These are phyloP conservation scores for Brachionus asplanchnoidis DNA, from an alignment of 1,140 invertebrate genomes.

Conservation along the genomic window DNA sequence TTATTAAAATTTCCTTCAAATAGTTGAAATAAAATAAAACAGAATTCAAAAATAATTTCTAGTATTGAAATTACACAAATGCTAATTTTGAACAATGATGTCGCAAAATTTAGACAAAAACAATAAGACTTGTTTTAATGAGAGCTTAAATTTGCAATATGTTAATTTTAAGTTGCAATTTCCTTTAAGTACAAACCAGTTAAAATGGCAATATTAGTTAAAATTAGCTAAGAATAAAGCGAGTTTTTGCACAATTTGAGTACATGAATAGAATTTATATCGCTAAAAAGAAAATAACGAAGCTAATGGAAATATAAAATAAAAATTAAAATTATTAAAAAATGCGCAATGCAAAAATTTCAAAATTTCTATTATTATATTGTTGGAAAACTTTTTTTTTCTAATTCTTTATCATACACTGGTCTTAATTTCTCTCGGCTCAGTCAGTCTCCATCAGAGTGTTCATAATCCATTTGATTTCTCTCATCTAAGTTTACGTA, in stretches of 20 bases:
- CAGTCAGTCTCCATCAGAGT: not conserved
- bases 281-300: not conserved
- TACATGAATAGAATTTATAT: not conserved
- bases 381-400: not conserved
- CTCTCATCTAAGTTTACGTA: conserved; percentile 1
- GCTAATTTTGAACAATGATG: too few species aligned
- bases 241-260: not conserved
- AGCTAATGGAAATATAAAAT: not conserved
- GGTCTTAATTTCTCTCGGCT: not conserved
- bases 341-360: conserved; percentile 28
- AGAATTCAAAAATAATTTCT: not conserved
- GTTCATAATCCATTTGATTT: not conserved
- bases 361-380: not conserved
- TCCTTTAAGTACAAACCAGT: not conserved
- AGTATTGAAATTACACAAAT: not conserved
- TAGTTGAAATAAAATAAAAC: not conserved
- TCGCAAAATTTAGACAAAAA: not conserved
- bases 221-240: not conserved
- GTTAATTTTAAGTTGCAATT: not conserved
- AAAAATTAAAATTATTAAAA: not conserved
- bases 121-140: not conserved
- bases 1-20: too few species aligned
- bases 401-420: not conserved
- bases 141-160: not conserved
- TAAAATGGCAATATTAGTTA: not conserved